Evolutionary conservation across 2,797 vertebrate species (phyloP), one percentile per base, ranked within the genome.

Genomic region (Taeniopygia guttata): DNA sequence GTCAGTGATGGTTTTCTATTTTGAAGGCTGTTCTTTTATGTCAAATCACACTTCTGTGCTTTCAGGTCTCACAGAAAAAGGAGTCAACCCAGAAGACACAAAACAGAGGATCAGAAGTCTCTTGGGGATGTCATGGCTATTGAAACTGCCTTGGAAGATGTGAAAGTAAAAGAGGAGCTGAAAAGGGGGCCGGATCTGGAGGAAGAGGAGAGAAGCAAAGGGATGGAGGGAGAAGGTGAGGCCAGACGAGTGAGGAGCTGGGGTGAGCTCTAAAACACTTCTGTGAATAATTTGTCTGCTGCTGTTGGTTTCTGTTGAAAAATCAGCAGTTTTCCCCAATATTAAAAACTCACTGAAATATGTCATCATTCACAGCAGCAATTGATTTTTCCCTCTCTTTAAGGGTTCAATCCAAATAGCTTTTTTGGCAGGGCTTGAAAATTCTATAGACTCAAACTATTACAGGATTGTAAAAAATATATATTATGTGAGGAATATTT

Each of bases 31-130:
- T 40, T 77, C 75, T 74, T 89, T 81, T 51, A 56, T 79, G 86
- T 88, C 60, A 62, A 22, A 75, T 82, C 64, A 22, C 64, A 19
- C 51, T 62, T 90, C 21, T 95, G 69, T 92, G 12, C 87, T 91
- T 78, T 20, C 87, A 99, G 99, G 97, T 98, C 98, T 46, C 98
- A 99, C 97, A 98, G 98, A 90, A 99, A 98, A 95, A 98, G 98
- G 93, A 98, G 98, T 89, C 99, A 98, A 87, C 96, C 98, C 32
- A 98, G 99, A 59, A 98, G 99, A 82, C 97, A 99, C 36, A 99
- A 99, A 96, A 98, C 98, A 1, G 99, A 99, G 73, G 99, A 99
- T 96, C 98, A 99, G 91, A 99, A 99, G 93, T 97, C 98, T 32
- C 97, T 99, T 13, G 98, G 98, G 55, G 98, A 98, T 40, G 98